Conservation (phyloP, 2,113 vertebrate genomes). For the Nicator chloris region DNA sequence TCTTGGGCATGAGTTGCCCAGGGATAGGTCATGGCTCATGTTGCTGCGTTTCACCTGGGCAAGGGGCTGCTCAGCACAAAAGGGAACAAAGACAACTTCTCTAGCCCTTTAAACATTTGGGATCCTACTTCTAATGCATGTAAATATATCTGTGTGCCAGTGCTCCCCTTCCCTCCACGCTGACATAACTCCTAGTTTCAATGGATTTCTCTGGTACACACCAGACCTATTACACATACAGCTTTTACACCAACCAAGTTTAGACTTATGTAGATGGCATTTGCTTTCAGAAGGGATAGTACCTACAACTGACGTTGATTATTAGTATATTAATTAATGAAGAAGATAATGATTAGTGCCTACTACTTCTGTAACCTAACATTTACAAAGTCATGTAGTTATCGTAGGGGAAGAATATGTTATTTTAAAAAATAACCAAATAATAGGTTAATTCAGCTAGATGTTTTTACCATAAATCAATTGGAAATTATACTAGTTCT, state of each 20-base stretch:
- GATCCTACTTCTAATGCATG: neutral
- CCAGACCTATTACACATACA: neutral
- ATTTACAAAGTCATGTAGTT: neutral
- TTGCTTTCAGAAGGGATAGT: neutral
- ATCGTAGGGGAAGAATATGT: neutral
- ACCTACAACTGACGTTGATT: neutral
- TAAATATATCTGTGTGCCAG: neutral
- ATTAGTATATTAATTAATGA: neutral
- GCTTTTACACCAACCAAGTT: neutral
- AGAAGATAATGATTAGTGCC: neutral
- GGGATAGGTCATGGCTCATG: rapidly evolving
- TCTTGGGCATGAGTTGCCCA: rapidly evolving
- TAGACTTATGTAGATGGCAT: neutral
- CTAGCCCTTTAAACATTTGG: neutral
- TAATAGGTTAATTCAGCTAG: neutral
- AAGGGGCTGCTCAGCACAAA: neutral
- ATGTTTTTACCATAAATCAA: neutral
- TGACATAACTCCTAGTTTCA: neutral
- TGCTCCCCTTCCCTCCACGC: neutral
- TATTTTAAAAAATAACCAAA: neutral
- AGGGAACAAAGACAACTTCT: neutral
- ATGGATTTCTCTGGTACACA: neutral
- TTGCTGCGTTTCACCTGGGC: neutral
- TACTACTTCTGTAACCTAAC: neutral
- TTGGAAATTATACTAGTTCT: neutral